These are phyloP conservation scores for Parasteatoda lunata DNA, from an alignment of 2,888 invertebrate genomes.

Conservation along the genomic window DNA sequence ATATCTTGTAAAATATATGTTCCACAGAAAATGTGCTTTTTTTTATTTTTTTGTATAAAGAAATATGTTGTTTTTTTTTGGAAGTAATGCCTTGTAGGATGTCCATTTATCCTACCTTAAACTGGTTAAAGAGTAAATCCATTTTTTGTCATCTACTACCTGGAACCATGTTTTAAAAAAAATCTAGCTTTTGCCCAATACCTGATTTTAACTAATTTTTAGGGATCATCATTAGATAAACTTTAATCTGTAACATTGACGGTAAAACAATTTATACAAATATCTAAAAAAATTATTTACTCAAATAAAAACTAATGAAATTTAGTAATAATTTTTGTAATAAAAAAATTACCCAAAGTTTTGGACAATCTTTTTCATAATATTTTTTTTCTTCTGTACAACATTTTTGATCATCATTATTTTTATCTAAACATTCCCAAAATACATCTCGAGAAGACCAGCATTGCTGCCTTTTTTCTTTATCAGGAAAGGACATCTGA, in stretches of 20 bases:
- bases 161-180: too few species aligned
- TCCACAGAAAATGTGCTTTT: too few species aligned
- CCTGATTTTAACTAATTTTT: too few species aligned
- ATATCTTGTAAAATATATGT: too few species aligned
- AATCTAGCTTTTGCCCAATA: too few species aligned
- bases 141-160: too few species aligned
- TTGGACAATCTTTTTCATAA: constrained; percentile 73
- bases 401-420: constrained; percentile 78
- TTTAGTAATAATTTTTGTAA: background rate
- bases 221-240: background rate
- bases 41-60: too few species aligned
- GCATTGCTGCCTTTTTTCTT: constrained; percentile 85
- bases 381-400: constrained; percentile 80
- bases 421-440: constrained; percentile 88
- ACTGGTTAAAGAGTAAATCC: too few species aligned
- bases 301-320: background rate
- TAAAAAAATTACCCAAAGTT: constrained; percentile 73
- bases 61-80: too few species aligned
- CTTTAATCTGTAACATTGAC: constrained; percentile 1
- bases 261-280: background rate
- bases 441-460: constrained; percentile 90
- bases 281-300: background rate
- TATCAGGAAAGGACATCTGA: constrained; percentile 78
- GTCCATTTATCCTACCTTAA: too few species aligned
- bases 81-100: too few species aligned